These are phyloP conservation scores for Aphodius sticticus DNA, from an alignment of 2,888 invertebrate genomes.

Conservation along the genomic window DNA sequence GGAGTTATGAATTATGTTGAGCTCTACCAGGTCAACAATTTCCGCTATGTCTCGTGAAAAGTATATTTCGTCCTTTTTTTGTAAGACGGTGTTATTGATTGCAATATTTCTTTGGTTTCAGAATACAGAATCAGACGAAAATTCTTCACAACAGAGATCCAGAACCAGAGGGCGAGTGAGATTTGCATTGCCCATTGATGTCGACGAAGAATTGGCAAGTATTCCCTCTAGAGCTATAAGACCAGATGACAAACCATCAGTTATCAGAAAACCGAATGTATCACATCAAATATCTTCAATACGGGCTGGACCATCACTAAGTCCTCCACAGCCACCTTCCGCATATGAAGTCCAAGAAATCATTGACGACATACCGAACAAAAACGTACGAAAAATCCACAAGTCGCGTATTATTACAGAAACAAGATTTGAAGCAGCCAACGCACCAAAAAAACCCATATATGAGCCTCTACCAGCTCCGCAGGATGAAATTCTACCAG, in stretches of 20 bases:
- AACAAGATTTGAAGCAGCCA: constrained; percentile 51
- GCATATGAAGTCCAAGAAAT: constrained; percentile 57
- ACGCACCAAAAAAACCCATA: constrained; percentile 44
- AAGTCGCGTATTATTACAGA: constrained; percentile 54
- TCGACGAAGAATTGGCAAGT: constrained; percentile 37
- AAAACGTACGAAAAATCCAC: constrained; percentile 46
- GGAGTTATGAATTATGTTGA: no score
- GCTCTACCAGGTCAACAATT: no score
- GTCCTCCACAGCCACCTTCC: background rate
- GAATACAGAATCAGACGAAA: constrained; percentile 42
- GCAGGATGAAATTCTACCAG: constrained; percentile 37
- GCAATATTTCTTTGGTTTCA: constrained; percentile 37
- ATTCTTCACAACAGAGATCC: constrained; percentile 43
- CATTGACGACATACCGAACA: constrained; percentile 55
- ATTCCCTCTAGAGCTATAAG: constrained; percentile 21
- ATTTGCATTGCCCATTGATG: constrained; percentile 53
- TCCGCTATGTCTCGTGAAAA: no score
- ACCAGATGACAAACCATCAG: constrained; percentile 31
- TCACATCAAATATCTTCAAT: constrained; percentile 27
- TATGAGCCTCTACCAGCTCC: constrained; percentile 36
- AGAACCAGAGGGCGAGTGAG: constrained; percentile 54
- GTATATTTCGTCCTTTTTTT: no score
- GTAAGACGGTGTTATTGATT: no score
- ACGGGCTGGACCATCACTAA: constrained; percentile 20
- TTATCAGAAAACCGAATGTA: constrained; percentile 15